These are phyloP conservation scores for Ancistrus triradiatus DNA, from an alignment of 2,113 vertebrate genomes.

Conservation along the genomic window DNA sequence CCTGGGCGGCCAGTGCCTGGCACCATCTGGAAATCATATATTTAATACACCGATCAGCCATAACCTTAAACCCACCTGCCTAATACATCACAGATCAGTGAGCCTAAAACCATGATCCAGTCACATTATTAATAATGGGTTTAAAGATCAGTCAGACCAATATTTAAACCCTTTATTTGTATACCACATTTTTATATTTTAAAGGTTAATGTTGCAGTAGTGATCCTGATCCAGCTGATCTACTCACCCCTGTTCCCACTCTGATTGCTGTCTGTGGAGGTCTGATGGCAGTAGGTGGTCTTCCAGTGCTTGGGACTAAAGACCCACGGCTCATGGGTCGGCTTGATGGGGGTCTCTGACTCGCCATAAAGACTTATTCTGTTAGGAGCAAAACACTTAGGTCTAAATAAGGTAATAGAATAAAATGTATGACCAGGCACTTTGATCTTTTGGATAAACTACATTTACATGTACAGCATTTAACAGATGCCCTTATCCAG, in stretches of 20 bases:
- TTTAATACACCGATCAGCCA: neutral
- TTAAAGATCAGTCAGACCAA: too few species aligned
- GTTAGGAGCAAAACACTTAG: neutral
- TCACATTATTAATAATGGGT: too few species aligned
- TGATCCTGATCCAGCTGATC: neutral
- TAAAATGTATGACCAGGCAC: too few species aligned
- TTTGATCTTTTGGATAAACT: too few species aligned
- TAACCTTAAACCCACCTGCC: neutral
- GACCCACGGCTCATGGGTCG: constrained; percentile 77
- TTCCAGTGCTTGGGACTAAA: constrained; percentile 55
- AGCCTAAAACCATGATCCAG: too few species aligned
- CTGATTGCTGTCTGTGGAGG: constrained; percentile 73
- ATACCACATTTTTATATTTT: too few species aligned
- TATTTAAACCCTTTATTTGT: too few species aligned
- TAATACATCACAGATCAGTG: too few species aligned
- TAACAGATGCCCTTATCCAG: too few species aligned
- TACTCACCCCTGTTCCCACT: constrained; percentile 74
- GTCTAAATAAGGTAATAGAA: too few species aligned
- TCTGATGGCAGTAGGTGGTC: constrained; percentile 73
- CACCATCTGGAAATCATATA: constrained; percentile 66
- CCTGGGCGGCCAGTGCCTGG: constrained; percentile 78
- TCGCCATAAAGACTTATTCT: constrained; percentile 67
- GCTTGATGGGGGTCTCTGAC: constrained; percentile 70
- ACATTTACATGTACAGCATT: too few species aligned
- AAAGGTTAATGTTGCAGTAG: too few species aligned